Conservation (phyloP, 2,888 invertebrate species). For the Hetaerina titia region DNA sequence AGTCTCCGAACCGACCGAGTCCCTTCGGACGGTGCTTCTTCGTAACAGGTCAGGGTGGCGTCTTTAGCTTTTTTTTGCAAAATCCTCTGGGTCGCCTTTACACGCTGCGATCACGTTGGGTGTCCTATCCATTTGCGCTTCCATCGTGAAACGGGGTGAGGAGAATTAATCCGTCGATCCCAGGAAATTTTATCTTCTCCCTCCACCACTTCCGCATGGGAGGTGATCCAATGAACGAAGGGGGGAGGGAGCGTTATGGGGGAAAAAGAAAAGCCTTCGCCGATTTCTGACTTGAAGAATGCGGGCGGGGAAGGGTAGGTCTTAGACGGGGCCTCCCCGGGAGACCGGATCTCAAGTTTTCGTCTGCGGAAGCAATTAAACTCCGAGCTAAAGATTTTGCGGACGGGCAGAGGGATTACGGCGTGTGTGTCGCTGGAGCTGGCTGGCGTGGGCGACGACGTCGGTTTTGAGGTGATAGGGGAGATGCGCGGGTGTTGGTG, state of each 20-base stretch:
- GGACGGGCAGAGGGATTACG: not conserved
- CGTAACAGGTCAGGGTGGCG: no score
- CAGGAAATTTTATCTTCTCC: not conserved
- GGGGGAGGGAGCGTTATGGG: not conserved
- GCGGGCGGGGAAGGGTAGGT: not conserved
- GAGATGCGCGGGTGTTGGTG: not conserved
- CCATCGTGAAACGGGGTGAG: not conserved
- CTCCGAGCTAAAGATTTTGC: conserved; percentile 18
- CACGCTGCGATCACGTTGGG: no score
- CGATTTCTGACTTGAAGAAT: not conserved
- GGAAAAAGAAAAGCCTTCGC: not conserved
- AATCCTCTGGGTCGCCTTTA: no score
- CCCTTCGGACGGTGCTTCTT: no score
- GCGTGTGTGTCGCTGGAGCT: not conserved
- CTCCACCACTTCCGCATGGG: not conserved
- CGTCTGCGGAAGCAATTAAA: not conserved
- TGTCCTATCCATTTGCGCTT: no score
- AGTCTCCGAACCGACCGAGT: no score
- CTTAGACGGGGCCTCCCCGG: not conserved
- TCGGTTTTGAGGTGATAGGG: not conserved
- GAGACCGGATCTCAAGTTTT: not conserved
- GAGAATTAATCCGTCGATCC: not conserved
- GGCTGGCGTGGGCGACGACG: not conserved
- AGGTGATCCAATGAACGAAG: not conserved
- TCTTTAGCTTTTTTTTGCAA: no score